A percentile compares a stretch with the other conserved stretches of the same genome.
These are phyloP conservation scores for Cataglyphis cursor DNA, from an alignment of 2,888 invertebrate species.

Conservation along the genomic window DNA sequence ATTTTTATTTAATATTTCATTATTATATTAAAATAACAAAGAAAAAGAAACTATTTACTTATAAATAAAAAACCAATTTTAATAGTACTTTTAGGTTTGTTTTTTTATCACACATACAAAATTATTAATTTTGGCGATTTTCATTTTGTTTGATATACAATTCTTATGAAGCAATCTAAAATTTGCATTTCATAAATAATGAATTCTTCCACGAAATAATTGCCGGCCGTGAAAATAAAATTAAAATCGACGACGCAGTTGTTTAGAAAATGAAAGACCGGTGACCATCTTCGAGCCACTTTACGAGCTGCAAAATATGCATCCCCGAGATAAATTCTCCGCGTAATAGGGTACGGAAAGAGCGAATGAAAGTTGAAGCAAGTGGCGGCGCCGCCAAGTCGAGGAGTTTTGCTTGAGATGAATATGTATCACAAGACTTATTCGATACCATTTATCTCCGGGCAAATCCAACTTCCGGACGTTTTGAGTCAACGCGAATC, in stretches of 20 bases:
- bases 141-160: neutral
- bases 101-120: neutral
- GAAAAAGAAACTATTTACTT: neutral
- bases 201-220: neutral
- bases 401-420: conserved; percentile 25
- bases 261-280: conserved; percentile 9
- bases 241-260: conserved; percentile 6
- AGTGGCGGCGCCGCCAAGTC: conserved; percentile 36
- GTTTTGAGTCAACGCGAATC: conserved; percentile 41
- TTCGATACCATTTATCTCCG: conserved; percentile 45
- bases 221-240: conserved; percentile 1
- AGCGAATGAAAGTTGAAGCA: conserved; percentile 61
- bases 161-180: neutral
- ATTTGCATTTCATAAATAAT: neutral
- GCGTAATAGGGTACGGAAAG: conserved; percentile 45
- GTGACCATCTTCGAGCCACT: neutral
- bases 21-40: neutral
- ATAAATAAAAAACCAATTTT: neutral
- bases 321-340: conserved; percentile 50
- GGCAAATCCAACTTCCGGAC: conserved; percentile 39
- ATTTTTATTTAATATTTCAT: neutral
- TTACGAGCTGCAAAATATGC: conserved; percentile 48
- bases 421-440: conserved; percentile 68
- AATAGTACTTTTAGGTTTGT: neutral
- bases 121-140: neutral